These are phyloP conservation scores for Linhomoeus sp. DNA, from an alignment of 2,888 invertebrate species.

Conservation along the genomic window DNA sequence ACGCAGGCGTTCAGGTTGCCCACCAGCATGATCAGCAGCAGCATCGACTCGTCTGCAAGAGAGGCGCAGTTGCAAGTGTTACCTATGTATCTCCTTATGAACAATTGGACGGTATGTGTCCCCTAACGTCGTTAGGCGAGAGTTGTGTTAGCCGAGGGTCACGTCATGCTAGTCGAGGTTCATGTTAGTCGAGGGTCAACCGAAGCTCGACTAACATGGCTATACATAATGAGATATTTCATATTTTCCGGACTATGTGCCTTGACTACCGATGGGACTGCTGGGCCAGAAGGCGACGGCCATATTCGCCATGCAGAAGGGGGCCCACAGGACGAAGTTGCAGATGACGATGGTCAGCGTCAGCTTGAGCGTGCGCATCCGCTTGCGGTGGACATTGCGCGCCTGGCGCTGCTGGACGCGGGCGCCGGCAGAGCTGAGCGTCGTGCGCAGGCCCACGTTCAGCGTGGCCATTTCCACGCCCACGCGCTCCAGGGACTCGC, in stretches of 20 bases:
- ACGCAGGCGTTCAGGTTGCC: constrained; percentile 52
- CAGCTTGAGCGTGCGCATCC: constrained; percentile 33
- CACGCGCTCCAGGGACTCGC: not conserved
- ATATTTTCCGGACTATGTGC: too few species aligned
- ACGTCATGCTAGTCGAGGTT: too few species aligned
- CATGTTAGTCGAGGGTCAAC: too few species aligned
- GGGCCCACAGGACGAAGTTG: constrained; percentile 47
- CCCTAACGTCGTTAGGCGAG: too few species aligned
- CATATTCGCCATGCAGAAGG: constrained; percentile 36
- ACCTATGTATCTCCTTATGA: too few species aligned
- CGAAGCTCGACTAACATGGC: too few species aligned
- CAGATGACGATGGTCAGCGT: constrained; percentile 37
- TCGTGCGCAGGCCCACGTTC: not conserved
- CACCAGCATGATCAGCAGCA: constrained; percentile 36
- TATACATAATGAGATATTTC: too few species aligned
- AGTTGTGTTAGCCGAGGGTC: too few species aligned
- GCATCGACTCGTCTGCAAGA: too few species aligned
- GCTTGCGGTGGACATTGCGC: constrained; percentile 2
- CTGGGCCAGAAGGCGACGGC: constrained; percentile 23
- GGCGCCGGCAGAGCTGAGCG: not conserved
- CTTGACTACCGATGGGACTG: too few species aligned
- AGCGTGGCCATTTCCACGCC: not conserved
- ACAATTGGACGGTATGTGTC: too few species aligned
- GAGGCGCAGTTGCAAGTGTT: too few species aligned
- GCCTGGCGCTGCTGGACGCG: constrained; percentile 5